Conservation (phyloP, 2,888 invertebrate species). For the Rhamnusium bicolor region DNA sequence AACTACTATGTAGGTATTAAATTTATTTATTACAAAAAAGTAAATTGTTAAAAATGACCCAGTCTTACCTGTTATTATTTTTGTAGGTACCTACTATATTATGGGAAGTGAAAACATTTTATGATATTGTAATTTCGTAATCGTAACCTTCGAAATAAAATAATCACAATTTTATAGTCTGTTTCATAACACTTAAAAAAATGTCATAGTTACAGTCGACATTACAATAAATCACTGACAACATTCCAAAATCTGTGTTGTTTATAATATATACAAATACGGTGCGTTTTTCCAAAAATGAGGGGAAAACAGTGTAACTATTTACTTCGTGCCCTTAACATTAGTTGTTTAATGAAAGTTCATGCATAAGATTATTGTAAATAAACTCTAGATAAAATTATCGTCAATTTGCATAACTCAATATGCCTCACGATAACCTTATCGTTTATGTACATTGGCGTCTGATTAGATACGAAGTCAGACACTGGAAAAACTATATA, state of each 20-base stretch:
- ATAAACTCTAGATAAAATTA: not conserved
- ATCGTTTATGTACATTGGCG: conserved; percentile 18
- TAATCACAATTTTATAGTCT: no score
- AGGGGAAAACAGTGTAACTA: not conserved
- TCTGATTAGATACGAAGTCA: conserved; percentile 1
- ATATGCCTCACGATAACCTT: conserved; percentile 11
- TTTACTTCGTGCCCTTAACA: not conserved
- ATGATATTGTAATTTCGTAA: no score
- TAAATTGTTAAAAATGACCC: conserved; percentile 8
- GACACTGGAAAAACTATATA: not conserved
- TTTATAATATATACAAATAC: no score
- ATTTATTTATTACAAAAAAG: no score
- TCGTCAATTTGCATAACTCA: conserved; percentile 3
- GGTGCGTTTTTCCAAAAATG: no score
- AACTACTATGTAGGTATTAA: no score
- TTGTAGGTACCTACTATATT: not conserved
- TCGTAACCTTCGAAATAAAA: no score
- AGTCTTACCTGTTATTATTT: not conserved
- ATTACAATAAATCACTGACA: no score
- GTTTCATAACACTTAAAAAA: no score
- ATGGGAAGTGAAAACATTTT: conserved; percentile 15
- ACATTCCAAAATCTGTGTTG: no score
- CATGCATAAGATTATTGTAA: not conserved
- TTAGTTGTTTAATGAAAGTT: not conserved
- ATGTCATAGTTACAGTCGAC: no score